phyloP scores from a whole-genome alignment of 2,113 vertebrate genomes.

The Pongo pygmaeus region DNA sequence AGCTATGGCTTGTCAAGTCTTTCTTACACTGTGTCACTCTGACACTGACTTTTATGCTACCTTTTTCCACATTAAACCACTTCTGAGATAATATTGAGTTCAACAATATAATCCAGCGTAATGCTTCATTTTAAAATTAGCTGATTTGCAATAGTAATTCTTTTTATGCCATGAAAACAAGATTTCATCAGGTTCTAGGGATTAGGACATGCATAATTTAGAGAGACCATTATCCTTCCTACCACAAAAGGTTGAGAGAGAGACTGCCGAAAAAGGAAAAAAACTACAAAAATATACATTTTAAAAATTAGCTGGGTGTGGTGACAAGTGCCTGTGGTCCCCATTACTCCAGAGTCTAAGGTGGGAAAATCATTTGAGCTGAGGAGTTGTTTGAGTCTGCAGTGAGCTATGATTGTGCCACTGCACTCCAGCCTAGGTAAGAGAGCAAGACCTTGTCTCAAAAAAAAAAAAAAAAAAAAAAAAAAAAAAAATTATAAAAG shows the following conservation, averaged over 20 bases:
- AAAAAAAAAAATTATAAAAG: no score
- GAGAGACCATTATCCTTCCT: neutral
- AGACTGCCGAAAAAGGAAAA: neutral
- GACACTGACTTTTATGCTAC: neutral
- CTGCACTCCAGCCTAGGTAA: no score
- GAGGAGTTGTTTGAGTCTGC: no score
- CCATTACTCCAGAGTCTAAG: no score
- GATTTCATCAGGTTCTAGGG: neutral
- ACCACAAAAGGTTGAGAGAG: neutral
- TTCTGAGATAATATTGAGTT: neutral
- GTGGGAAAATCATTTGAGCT: no score
- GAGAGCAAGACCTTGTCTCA: no score
- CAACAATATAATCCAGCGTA: neutral
- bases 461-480: no score
- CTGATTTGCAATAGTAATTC: neutral
- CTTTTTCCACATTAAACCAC: neutral
- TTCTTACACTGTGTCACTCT: neutral
- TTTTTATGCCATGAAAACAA: neutral
- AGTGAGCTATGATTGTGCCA: no score
- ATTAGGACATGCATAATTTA: neutral
- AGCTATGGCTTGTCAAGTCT: neutral
- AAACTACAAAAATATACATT: neutral
- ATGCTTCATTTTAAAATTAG: no score
- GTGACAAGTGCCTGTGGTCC: no score
- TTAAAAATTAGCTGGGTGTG: neutral